Base-by-base conservation (phyloP, 2,888 invertebrate species). In the Phragmatobia fuliginosa region DNA sequence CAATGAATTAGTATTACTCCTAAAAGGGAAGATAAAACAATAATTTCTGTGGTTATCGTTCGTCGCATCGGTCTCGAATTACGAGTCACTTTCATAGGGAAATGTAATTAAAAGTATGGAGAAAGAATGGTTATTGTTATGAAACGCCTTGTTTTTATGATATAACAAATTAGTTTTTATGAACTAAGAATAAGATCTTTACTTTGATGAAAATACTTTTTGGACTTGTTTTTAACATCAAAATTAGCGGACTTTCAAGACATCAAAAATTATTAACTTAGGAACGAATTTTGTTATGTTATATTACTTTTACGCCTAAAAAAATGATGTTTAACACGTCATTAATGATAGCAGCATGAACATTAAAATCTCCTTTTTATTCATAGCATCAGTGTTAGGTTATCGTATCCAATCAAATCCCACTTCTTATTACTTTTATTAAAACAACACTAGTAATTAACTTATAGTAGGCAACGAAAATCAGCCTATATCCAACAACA, bases 61-160 rank as follows among this genome's bases (percentile, higher is more conserved):
- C 11, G 32, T 63, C 18, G 14, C 31, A 45, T 49, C 45, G 18
- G 14, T 49, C 33, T 38, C 36, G 14, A 33, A 36, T 63, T 68
- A 67, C 68, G 21, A 71, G 65, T 41, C 66, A 64, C 68, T 80
- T 75, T 75, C 78, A 59, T 71, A 14, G 25, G 67, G 61, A 71
- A 60, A 52, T 60, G 33, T 71, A 61, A 72, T 77, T 71, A 64
- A 38, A 18, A 41, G 18, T 41, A 21, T 21, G 21, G 21, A 66
- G 38, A 21, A 38, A 25, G 16, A 36, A 66, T 68, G 18, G 52
- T 59, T 41, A 69, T 72, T 63, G 33, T 33, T 66, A 67, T 64
- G 58, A 28, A 70, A 74, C 70, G 62, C 68, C 64, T 74, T 41
- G 2, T 41, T 41, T 41, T 1, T 41, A 2, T 16, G 41, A 14